Evolutionary conservation across 1,140 invertebrate genomes (phyloP).

Genomic region (Teleopsis dalmanni): DNA sequence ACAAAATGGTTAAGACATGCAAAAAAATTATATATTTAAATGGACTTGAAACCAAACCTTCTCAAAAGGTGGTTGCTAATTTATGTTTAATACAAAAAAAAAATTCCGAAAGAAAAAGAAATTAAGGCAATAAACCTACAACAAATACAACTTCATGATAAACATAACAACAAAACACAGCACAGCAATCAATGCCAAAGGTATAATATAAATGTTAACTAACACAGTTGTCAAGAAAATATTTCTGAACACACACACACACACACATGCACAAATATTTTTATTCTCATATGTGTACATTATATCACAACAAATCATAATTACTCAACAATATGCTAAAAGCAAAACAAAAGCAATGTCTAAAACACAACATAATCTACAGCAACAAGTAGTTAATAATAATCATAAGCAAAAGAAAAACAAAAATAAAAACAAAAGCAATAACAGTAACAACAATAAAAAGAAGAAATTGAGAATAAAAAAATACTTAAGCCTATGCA

Average conservation of each 20-base stretch:
- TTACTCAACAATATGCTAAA: conserved; percentile 10
- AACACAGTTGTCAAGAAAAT: too few relatives aligned
- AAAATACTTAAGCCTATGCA: too few relatives aligned
- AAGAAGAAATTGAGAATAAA: too few relatives aligned
- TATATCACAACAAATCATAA: conserved; percentile 15
- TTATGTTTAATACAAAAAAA: too few relatives aligned
- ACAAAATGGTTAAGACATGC: too few relatives aligned
- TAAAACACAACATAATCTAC: not conserved
- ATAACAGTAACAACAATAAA: too few relatives aligned
- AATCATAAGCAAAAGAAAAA: not conserved
- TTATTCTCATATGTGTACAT: not conserved
- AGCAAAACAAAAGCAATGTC: not conserved
- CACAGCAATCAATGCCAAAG: not conserved
- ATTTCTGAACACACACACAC: not conserved
- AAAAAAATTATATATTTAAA: too few relatives aligned
- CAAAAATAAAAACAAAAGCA: not conserved
- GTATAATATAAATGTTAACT: not conserved
- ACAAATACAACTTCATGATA: not conserved
- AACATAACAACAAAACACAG: not conserved
- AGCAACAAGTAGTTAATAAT: conserved; percentile 13
- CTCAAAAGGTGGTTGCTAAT: too few relatives aligned
- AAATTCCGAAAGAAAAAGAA: too few relatives aligned
- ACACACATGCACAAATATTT: not conserved
- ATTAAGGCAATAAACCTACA: not conserved
- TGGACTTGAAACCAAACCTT: too few relatives aligned